Evolutionary conservation across 2,113 vertebrate species (phyloP).

Genomic region (Phaetusa simplex): DNA sequence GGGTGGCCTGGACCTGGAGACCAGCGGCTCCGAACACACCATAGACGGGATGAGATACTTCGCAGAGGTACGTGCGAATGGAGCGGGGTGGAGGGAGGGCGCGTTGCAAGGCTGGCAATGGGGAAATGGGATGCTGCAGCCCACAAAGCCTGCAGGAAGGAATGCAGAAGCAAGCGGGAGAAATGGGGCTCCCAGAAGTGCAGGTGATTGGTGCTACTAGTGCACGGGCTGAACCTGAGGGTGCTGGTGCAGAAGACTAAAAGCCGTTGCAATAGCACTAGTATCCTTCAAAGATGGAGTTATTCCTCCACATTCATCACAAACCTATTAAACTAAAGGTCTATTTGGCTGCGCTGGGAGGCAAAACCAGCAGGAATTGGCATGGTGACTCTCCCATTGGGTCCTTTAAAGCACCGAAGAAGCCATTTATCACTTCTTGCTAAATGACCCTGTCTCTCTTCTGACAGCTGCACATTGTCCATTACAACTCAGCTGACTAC

Average conservation of each 20-base stretch:
- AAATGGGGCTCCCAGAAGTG: rapidly evolving
- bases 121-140: background rate
- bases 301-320: background rate
- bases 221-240: background rate
- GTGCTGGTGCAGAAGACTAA: background rate
- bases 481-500: slow-evolving; percentile 89
- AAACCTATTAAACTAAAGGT: background rate
- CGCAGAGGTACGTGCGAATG: slow-evolving; percentile 77
- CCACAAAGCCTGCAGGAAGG: background rate
- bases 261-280: background rate
- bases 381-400: too few species aligned
- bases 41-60: slow-evolving; percentile 84
- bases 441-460: background rate
- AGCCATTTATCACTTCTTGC: background rate
- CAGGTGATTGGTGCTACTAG: background rate
- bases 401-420: background rate
- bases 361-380: background rate
- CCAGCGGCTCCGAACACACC: slow-evolving; percentile 90
- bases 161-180: background rate
- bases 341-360: background rate
- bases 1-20: slow-evolving; percentile 83
- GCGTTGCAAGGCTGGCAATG: rapidly evolving
- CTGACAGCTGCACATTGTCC: slow-evolving; percentile 89
- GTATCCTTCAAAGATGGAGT: background rate
- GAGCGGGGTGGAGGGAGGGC: background rate